phyloP scores from a whole-genome alignment of 2,888 invertebrate genomes.

The Sepioteuthis lessoniana region DNA sequence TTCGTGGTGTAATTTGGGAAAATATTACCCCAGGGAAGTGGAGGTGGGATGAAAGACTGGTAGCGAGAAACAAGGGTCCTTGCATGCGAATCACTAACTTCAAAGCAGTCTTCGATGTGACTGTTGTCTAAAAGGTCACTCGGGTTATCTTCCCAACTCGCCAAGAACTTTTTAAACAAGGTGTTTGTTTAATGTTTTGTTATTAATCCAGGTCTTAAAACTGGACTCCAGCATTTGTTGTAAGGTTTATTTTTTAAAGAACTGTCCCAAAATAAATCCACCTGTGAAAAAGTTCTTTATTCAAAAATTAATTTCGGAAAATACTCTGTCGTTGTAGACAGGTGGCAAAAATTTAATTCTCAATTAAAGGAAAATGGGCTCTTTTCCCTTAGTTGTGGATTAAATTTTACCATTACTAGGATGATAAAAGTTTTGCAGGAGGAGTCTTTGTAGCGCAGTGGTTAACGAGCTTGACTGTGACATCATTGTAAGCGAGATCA shows the following conservation, averaged over 20 bases:
- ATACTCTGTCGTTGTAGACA: too few relatives aligned
- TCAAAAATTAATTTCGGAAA: too few relatives aligned
- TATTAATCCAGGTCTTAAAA: neutral
- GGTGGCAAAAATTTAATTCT: too few relatives aligned
- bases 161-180: neutral
- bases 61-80: neutral
- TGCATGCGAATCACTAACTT: conserved; percentile 33
- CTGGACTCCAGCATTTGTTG: neutral
- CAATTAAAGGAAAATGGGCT: too few relatives aligned
- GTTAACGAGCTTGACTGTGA: too few relatives aligned
- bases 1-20: conserved; percentile 23
- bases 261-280: neutral
- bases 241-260: neutral
- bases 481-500: too few relatives aligned
- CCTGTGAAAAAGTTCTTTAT: neutral
- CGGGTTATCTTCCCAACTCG: neutral
- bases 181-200: neutral
- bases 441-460: too few relatives aligned
- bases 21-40: neutral
- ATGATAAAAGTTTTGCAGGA: too few relatives aligned
- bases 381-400: too few relatives aligned
- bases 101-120: neutral
- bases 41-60: neutral
- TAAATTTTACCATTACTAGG: too few relatives aligned
- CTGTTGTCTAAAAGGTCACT: conserved; percentile 23